Conservation (phyloP, 2,888 invertebrate species). For the Melinaea menophilus region DNA sequence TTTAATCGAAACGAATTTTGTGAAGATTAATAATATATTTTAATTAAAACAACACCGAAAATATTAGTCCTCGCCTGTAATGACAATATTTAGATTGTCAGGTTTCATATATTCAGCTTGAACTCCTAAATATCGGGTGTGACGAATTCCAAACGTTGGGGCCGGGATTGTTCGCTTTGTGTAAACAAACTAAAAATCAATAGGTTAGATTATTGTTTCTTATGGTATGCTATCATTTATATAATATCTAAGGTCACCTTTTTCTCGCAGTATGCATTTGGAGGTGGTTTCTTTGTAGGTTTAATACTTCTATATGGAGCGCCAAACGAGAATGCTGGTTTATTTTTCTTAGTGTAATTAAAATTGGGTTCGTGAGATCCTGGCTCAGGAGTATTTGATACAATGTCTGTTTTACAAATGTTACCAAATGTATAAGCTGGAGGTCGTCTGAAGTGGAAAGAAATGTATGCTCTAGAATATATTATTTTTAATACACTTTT, state of each 20-base stretch:
- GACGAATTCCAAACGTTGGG: constrained; percentile 61
- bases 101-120: constrained; percentile 45
- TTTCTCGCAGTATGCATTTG: constrained; percentile 62
- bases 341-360: constrained; percentile 45
- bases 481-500: background rate
- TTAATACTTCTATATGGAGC: constrained; percentile 37
- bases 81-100: constrained; percentile 43
- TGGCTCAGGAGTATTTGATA: constrained; percentile 47
- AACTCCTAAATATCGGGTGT: constrained; percentile 51
- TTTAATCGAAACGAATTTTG: too few species aligned
- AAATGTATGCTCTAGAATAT: background rate
- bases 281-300: constrained; percentile 44
- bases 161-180: constrained; percentile 48
- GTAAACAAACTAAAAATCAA: constrained; percentile 50
- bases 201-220: background rate
- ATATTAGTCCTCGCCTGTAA: constrained; percentile 23
- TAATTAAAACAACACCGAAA: constrained; percentile 5
- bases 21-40: background rate
- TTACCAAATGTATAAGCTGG: constrained; percentile 53
- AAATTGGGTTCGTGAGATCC: constrained; percentile 59
- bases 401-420: constrained; percentile 25
- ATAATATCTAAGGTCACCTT: constrained; percentile 45
- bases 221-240: background rate
- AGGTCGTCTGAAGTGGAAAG: constrained; percentile 16
- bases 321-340: constrained; percentile 56